Base-by-base conservation (phyloP, 2,113 vertebrate genomes). In the Thunnus maccoyii region DNA sequence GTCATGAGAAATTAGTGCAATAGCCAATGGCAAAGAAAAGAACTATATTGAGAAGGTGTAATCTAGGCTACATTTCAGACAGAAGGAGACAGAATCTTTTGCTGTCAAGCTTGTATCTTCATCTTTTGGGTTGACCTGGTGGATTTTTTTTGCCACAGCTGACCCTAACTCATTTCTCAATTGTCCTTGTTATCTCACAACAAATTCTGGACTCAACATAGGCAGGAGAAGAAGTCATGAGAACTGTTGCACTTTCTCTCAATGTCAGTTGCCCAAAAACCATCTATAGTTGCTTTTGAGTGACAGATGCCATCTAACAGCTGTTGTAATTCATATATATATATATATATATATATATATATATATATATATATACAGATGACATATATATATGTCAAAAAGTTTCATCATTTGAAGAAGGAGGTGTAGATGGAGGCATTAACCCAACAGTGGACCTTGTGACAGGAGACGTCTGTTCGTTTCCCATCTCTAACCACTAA, bases 1-100 rank as follows among this genome's bases (percentile, higher is more conserved):
- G 66, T 86, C 83, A 72, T 75, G 50, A 85, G 54, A 88, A 91
- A 90, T 89, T 85, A 86, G 85, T 88, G 55, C 83, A 89, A 83
- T 78, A 83, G 89, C 91, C 90, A 86, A 44, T 82, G 88, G 89
- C 86, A 82, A 89, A 60, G n/a, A 48, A 83, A 81, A 54, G 58
- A 82, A 83, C 68, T 84, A 83, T 72, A 72, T 83, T 47, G 72
- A 83, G 86, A 68, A 50, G 60, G 72, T 58, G 30, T 74, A 88
- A 91, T 91, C 86, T 90, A 69, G 89, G 88, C 63, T 90, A 72
- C 20, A 44, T 67, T 52, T 27, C 56, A 72, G 76, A 63, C 68
- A 58, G 44, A 81, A 25, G 77, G 3, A 56, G 79, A 22, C 71
- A 41, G 60, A 55, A 69, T 50, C 36, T 57, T 76, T 48, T 69